Evolutionary conservation across 2,797 vertebrate genomes (phyloP).

Genomic region (Pseudomugil gertrudae): DNA sequence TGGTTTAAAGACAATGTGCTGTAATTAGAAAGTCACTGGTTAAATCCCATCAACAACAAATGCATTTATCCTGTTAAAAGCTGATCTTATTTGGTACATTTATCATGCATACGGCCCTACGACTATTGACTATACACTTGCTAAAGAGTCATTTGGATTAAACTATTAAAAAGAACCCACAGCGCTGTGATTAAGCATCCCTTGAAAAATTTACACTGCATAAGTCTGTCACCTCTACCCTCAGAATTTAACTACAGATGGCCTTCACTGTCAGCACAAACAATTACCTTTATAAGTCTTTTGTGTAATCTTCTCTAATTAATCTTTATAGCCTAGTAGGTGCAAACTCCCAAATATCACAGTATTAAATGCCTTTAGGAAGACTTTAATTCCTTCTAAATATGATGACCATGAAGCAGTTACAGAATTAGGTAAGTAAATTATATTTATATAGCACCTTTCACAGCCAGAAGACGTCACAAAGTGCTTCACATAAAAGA

Average conservation of each 20-base stretch:
- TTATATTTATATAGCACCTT: too few species aligned
- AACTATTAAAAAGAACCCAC: slow-evolving; percentile 51
- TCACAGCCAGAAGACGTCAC: too few species aligned
- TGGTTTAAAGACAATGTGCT: slow-evolving; percentile 42
- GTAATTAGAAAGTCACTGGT: slow-evolving; percentile 59
- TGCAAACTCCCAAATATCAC: slow-evolving; percentile 16
- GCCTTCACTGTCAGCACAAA: slow-evolving; percentile 48
- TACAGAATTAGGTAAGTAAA: too few species aligned
- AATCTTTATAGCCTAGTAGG: slow-evolving; percentile 29
- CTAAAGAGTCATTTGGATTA: slow-evolving; percentile 52
- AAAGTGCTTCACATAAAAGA: too few species aligned
- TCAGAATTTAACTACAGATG: slow-evolving; percentile 36
- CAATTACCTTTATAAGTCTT: slow-evolving; percentile 36
- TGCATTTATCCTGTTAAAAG: slow-evolving; percentile 40
- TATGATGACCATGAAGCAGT: too few species aligned
- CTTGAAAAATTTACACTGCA: slow-evolving; percentile 31
- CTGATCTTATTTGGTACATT: slow-evolving; percentile 23
- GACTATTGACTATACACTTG: slow-evolving; percentile 27
- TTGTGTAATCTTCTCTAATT: slow-evolving; percentile 34
- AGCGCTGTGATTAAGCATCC: slow-evolving; percentile 42
- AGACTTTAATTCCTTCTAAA: too few species aligned
- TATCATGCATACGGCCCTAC: slow-evolving; percentile 28
- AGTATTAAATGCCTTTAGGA: too few species aligned
- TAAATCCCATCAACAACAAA: slow-evolving; percentile 46
- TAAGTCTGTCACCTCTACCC: slow-evolving; percentile 21